Evolutionary conservation across 2,888 invertebrate genomes (phyloP).

Genomic region (Ophion slaviceki): DNA sequence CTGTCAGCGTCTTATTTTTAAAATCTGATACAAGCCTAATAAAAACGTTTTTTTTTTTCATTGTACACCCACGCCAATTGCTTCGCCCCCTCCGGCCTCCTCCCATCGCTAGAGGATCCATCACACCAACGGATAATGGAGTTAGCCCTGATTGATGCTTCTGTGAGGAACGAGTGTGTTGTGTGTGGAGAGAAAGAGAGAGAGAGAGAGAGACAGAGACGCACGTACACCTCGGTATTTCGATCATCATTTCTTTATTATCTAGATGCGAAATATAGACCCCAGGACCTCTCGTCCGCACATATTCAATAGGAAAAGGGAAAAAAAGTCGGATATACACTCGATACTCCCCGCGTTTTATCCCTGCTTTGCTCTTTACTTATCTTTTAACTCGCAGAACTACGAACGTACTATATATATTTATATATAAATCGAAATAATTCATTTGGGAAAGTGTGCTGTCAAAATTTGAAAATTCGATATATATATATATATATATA

Average conservation of each 20-base stretch:
- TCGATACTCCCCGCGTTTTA: constrained; percentile 48
- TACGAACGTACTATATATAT: constrained; percentile 32
- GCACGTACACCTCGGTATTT: constrained; percentile 53
- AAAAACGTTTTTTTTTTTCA: constrained; percentile 74
- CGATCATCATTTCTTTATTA: constrained; percentile 69
- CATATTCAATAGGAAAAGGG: constrained; percentile 64
- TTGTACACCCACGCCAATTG: constrained; percentile 54
- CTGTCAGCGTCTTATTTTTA: constrained; percentile 79
- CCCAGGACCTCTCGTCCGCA: constrained; percentile 60
- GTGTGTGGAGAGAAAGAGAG: neutral
- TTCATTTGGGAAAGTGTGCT: too few relatives aligned
- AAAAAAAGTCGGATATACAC: constrained; percentile 60
- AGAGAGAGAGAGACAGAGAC: neutral
- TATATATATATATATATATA: too few relatives aligned
- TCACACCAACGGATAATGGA: too few relatives aligned
- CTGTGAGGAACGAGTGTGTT: neutral
- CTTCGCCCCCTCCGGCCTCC: neutral
- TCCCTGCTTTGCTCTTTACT: neutral
- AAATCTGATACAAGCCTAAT: constrained; percentile 81
- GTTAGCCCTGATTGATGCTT: neutral
- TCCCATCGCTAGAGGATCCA: neutral
- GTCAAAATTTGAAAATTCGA: too few relatives aligned
- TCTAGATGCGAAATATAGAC: constrained; percentile 64
- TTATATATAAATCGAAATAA: too few relatives aligned
- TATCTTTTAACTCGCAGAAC: neutral